phyloP scores from a whole-genome alignment of 2,888 invertebrate genomes.

The Tetheella fluctuosa region DNA sequence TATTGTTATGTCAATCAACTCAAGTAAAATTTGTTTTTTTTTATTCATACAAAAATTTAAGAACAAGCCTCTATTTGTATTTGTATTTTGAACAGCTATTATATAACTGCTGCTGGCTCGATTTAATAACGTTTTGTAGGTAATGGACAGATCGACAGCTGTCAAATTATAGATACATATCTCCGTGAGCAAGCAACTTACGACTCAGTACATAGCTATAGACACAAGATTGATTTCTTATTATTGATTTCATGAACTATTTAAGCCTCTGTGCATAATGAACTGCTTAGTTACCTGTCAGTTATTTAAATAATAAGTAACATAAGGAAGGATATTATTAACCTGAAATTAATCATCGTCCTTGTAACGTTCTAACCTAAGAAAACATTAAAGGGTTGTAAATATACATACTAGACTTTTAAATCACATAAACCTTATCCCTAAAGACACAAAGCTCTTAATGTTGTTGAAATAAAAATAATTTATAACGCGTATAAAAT shows the following conservation, averaged over 20 bases:
- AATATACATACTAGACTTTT: no score
- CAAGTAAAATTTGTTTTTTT: no score
- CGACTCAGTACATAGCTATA: slow-evolving; percentile 13
- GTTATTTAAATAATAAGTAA: not conserved
- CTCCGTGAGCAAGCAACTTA: slow-evolving; percentile 38
- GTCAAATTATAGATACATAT: slow-evolving; percentile 47
- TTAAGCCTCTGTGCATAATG: not conserved
- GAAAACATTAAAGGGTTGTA: no score
- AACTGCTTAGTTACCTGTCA: not conserved
- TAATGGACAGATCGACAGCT: slow-evolving; percentile 44
- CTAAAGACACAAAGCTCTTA: no score
- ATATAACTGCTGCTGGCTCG: not conserved
- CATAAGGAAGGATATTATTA: not conserved
- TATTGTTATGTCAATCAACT: no score
- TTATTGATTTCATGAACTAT: slow-evolving; percentile 15
- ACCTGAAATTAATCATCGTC: no score
- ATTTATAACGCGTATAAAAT: no score
- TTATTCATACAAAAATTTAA: not conserved
- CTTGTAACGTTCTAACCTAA: no score
- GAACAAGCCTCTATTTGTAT: not conserved
- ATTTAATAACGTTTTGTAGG: slow-evolving; percentile 29
- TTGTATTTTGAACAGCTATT: not conserved
- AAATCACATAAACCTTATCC: no score
- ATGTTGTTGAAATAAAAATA: no score
- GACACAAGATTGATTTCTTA: slow-evolving; percentile 15